phyloP scores from a whole-genome alignment of 2,888 invertebrate genomes.

The Lordiphosa fenestrarum region DNA sequence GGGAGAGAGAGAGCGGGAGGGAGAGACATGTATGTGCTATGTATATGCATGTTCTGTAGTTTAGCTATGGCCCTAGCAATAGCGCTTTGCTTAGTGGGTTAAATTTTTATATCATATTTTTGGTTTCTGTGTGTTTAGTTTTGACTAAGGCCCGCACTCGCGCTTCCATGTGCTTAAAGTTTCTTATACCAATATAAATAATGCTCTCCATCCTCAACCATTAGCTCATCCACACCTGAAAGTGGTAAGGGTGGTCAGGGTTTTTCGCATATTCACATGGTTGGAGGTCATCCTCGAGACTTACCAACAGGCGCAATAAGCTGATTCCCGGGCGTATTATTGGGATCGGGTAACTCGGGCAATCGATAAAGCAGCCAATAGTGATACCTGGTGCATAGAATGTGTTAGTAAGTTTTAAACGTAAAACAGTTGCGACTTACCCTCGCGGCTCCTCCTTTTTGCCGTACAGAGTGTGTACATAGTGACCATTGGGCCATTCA shows the following conservation, averaged over 20 bases:
- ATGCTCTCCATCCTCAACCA: conserved; percentile 93
- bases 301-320: conserved; percentile 93
- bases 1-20: neutral
- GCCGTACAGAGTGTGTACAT: conserved; percentile 89
- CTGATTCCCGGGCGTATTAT: conserved; percentile 91
- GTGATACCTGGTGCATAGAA: conserved; percentile 84
- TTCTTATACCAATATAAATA: conserved; percentile 97
- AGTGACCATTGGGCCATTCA: conserved; percentile 96
- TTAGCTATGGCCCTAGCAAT: conserved; percentile 27
- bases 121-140: conserved; percentile 18
- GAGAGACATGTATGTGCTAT: conserved; percentile 3
- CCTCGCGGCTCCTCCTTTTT: conserved; percentile 80
- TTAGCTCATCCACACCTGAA: conserved; percentile 90
- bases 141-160: conserved; percentile 59
- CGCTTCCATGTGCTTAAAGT: conserved; percentile 82
- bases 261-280: no score
- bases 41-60: conserved; percentile 10
- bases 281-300: conserved; percentile 51
- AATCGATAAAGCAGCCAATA: conserved; percentile 94
- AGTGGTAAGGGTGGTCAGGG: neutral
- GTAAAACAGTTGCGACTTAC: conserved; percentile 47
- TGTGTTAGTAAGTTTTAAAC: no score
- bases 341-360: conserved; percentile 89
- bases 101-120: conserved; percentile 33
- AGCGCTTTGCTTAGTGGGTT: conserved; percentile 40